Base-by-base conservation (phyloP, 2,113 vertebrate genomes). In the Malurus melanocephalus region DNA sequence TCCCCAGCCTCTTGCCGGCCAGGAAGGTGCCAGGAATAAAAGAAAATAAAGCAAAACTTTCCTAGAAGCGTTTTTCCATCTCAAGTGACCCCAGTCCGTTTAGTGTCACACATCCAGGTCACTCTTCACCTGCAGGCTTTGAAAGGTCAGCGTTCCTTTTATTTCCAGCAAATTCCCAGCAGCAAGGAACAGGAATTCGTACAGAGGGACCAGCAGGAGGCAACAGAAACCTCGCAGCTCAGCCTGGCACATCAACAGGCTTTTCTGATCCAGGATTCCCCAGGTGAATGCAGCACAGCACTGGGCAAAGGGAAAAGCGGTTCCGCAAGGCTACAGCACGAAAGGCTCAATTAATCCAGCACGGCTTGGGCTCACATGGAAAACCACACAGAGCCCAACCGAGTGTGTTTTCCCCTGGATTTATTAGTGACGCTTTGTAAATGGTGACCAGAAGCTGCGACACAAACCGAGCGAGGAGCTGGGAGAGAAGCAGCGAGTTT, bases 341-440 rank as follows among this genome's bases (percentile, higher is more conserved):
- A 4, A 3, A 20, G 6, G 16, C 4, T 23, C 8, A 9, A 10
- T 3, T 0, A 21, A 59, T 2, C 17, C 0, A 7, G 22, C 14
- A 4, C 1, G 5, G 24, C 57, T 15, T 6, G 19, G 72, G 68
- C 23, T 35, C 38, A 14, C 13, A 0, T 0, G 13, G 15, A 18
- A 38, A 49, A 12, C 7, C n/a, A 7, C 15, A 4, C 2, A 4
- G 6, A 23, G 32, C n/a, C 28, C 4, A 3, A 4, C 0, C 6
- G 13, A 15, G 12, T 1, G 26, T 30, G 32, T 10, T 9, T 3
- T 0, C 19, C 3, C 66, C 45, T 3, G 33, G 23, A 3, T 5
- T 53, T 7, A 4, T 12, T 4, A 9, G 30, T 2, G 59, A 24
- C 5, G 2, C 28, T n/a, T 9, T 0, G 18, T 1, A 22, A n/a